These are phyloP conservation scores for Achatina immaculata DNA, from an alignment of 1,140 invertebrate species.

Conservation along the genomic window DNA sequence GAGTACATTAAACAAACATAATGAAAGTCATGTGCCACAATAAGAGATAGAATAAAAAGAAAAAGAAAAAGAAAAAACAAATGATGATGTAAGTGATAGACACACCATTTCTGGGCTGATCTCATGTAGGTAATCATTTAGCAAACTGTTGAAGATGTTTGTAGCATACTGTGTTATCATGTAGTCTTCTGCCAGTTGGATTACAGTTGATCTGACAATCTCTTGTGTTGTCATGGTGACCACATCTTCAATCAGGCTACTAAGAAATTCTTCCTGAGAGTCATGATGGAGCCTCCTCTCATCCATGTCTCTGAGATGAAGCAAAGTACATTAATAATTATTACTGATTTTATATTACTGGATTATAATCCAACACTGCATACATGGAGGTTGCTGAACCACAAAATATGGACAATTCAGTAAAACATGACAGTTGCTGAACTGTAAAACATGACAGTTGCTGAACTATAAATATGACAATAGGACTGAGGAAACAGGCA, in stretches of 20 bases:
- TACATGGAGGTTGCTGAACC: no score
- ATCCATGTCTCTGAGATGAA: conserved; percentile 40
- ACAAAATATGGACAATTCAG: no score
- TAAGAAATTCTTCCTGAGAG: conserved; percentile 48
- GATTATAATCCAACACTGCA: no score
- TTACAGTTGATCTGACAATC: conserved; percentile 53
- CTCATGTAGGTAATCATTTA: conserved; percentile 52
- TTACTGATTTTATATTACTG: no score
- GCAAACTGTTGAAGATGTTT: conserved; percentile 49
- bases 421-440: no score
- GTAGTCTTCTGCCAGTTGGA: conserved; percentile 53
- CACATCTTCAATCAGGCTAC: conserved; percentile 45
- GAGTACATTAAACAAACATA: no score
- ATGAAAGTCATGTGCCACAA: no score
- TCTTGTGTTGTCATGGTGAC: conserved; percentile 44
- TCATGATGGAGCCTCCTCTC: conserved; percentile 40
- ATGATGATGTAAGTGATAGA: not conserved
- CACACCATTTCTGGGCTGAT: conserved; percentile 52
- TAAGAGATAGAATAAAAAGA: not conserved
- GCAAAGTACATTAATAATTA: no score
- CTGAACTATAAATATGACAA: no score
- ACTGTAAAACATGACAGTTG: no score
- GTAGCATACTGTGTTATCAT: conserved; percentile 39
- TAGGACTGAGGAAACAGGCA: no score
- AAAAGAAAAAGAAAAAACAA: conserved; percentile 5